These are phyloP conservation scores for Dipodomys stephensi DNA, from an alignment of 2,113 vertebrate genomes.

Conservation along the genomic window DNA sequence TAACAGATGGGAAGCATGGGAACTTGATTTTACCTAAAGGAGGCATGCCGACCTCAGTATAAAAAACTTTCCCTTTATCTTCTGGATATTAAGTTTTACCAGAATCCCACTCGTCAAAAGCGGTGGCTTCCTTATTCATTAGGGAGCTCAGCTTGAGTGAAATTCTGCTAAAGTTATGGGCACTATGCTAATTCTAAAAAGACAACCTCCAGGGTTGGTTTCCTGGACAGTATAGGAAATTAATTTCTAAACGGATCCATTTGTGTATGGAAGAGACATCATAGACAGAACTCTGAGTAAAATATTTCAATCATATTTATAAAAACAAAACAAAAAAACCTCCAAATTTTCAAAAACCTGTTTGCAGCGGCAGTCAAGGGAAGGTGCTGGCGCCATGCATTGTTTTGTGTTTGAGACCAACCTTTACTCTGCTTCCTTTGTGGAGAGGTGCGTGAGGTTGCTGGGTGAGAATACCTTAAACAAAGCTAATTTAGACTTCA, in stretches of 20 bases:
- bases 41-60: background rate
- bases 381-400: background rate
- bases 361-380: background rate
- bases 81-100: slow-evolving; percentile 34
- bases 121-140: slow-evolving; percentile 30
- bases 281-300: slow-evolving; percentile 12
- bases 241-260: slow-evolving; percentile 46
- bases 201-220: slow-evolving; percentile 19
- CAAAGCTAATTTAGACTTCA: slow-evolving; percentile 59
- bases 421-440: slow-evolving; percentile 38
- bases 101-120: background rate
- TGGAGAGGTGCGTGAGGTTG: slow-evolving; percentile 35
- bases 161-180: slow-evolving; percentile 20
- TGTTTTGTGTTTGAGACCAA: background rate
- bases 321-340: background rate
- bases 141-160: slow-evolving; percentile 45
- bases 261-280: slow-evolving; percentile 46
- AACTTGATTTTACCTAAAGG: background rate
- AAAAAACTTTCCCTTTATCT: slow-evolving; percentile 40
- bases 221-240: slow-evolving; percentile 51
- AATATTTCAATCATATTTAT: slow-evolving; percentile 30
- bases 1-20: background rate
- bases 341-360: background rate
- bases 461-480: background rate
- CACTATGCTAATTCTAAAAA: slow-evolving; percentile 28